phyloP scores from a whole-genome alignment of 2,797 vertebrate genomes.

The Protonibea diacanthus region DNA sequence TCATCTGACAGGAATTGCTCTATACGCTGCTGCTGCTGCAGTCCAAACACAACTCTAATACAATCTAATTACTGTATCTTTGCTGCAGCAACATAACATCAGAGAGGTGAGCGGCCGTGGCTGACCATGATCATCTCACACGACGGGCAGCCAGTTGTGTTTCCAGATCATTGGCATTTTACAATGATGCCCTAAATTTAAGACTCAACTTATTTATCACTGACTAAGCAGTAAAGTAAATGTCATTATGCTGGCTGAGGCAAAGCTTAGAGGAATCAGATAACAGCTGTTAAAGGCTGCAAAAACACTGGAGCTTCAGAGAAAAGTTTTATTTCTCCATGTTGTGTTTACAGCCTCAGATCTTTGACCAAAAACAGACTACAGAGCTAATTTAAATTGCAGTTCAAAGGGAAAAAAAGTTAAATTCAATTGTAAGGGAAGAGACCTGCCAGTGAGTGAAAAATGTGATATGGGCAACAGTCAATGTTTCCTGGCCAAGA shows the following conservation, averaged over 20 bases:
- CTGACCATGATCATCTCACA: constrained; percentile 50
- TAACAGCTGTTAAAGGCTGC: constrained; percentile 39
- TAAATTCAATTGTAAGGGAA: background rate
- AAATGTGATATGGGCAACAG: background rate
- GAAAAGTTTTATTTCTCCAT: constrained; percentile 7
- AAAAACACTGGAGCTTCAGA: constrained; percentile 22
- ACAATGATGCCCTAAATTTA: constrained; percentile 51
- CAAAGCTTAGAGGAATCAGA: constrained; percentile 56
- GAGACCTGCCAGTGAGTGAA: background rate
- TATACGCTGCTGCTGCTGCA: constrained; percentile 40
- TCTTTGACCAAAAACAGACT: constrained; percentile 26
- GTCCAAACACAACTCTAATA: constrained; percentile 55
- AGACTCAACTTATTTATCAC: constrained; percentile 58
- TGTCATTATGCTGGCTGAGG: constrained; percentile 52
- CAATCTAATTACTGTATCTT: constrained; percentile 60
- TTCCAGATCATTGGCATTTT: constrained; percentile 64
- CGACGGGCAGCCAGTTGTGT: constrained; percentile 60
- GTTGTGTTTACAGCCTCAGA: constrained; percentile 16
- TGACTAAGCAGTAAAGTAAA: constrained; percentile 60
- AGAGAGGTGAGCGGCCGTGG: constrained; percentile 42
- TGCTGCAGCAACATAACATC: constrained; percentile 38
- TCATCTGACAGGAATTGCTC: constrained; percentile 77
- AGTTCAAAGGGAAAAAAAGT: background rate
- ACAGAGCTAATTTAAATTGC: background rate
- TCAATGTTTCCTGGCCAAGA: too few species aligned